A percentile compares a stretch with the other conserved stretches of the same genome.
phyloP scores from a whole-genome alignment of 2,113 vertebrate genomes.

The Oreochromis niloticus region DNA sequence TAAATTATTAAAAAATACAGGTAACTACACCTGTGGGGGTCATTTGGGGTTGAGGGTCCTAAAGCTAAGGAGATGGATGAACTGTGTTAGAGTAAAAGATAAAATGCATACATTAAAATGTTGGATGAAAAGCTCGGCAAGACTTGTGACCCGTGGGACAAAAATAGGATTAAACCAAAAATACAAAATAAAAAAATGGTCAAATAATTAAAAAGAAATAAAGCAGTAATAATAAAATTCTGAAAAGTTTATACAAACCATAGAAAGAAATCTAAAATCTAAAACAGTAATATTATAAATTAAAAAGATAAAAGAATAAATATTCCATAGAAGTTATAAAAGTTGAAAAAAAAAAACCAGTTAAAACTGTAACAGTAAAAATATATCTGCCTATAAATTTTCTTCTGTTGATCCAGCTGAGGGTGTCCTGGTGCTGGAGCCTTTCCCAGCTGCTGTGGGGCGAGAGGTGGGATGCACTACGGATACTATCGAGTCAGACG shows the following conservation, averaged over 20 bases:
- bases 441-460: no score
- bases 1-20: accelerated
- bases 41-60: accelerated
- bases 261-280: accelerated
- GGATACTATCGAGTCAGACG: no score
- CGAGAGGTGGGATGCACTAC: accelerated
- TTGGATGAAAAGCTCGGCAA: accelerated
- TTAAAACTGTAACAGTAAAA: no score
- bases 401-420: no score
- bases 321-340: no score
- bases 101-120: accelerated
- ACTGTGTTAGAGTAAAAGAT: not conserved
- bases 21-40: not conserved
- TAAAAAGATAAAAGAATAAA: no score
- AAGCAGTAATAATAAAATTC: not conserved
- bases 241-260: not conserved
- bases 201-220: not conserved
- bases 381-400: no score
- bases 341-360: no score
- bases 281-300: not conserved
- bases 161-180: not conserved
- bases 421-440: no score
- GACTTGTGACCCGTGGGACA: accelerated
- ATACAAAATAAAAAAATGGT: accelerated
- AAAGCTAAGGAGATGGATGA: accelerated